Base-by-base conservation (phyloP, 2,797 vertebrate species). In the Alca torda region DNA sequence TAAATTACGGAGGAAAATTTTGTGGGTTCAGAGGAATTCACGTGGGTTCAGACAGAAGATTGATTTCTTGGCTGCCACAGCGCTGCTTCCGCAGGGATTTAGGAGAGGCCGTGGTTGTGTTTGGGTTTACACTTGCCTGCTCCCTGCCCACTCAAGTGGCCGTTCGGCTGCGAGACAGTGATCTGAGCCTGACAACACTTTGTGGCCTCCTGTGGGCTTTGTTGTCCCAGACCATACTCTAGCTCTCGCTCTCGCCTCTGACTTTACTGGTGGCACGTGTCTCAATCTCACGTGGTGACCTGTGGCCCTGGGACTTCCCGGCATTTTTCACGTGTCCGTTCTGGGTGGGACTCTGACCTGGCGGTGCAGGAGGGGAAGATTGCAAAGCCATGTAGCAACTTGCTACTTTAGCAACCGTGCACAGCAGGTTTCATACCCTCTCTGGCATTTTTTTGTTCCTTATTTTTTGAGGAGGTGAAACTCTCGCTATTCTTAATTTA, bases 1-100 rank as follows among this genome's bases (percentile, higher is more conserved):
- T 2, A 24, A 37, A 24, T 51, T 24, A 2, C 0, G 1, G 11
- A 46, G 39, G 37, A 4, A 19, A 2, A 23, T 5, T 0, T 2
- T 4, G n/a, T 35, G 86, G 53, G 16, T 6, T 46, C 0, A 2
- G 56, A 56, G 87, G 43, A 15, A 11, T 53, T 69, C 21, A 0
- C 0, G 2, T 10, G 73, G 73, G 25, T 26, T 87, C 3, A 4
- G 63, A 19, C 19, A 7, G 33, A 24, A 45, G 39, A 3, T 37
- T 41, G 60, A 10, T 35, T 46, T 64, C 64, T 33, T 56, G 15
- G 57, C 80, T 56, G 65, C 33, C 69, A 1, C 33, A 3, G 54
- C 0, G 1, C 61, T 41, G 70, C 69, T 80, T 51, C 79, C 2
- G 3, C 51, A 8, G 76, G 59, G 88, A 4, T 46, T 84, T 45